Conservation (phyloP, 92 coral and sea anemone genomes). For the Parazoanthus darwini region DNA sequence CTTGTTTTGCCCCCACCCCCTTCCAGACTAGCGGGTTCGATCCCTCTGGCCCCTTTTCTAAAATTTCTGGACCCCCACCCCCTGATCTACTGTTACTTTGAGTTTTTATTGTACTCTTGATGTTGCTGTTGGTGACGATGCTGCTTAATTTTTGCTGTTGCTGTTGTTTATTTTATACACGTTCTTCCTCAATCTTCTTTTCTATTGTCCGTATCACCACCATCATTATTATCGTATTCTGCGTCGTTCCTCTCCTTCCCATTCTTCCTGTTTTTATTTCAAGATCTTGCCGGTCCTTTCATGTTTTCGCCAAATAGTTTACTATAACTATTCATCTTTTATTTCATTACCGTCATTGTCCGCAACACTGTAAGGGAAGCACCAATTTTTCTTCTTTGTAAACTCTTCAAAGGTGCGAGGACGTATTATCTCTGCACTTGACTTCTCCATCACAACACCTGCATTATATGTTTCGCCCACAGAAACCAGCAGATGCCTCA, state of each 20-base stretch:
- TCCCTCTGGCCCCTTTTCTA: too few relatives aligned
- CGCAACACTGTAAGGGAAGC: too few relatives aligned
- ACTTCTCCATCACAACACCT: not conserved
- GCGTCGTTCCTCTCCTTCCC: not conserved
- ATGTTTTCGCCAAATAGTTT: not conserved
- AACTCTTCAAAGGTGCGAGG: not conserved
- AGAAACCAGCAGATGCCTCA: not conserved
- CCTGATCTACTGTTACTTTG: too few relatives aligned
- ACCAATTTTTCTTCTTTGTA: not conserved
- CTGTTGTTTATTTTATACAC: too few relatives aligned
- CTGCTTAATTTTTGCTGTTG: too few relatives aligned
- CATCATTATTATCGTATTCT: not conserved
- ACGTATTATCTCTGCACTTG: too few relatives aligned
- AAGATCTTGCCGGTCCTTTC: not conserved
- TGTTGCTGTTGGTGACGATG: not conserved
- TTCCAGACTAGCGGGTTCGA: too few relatives aligned
- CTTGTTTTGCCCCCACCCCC: too few relatives aligned
- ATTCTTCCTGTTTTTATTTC: not conserved
- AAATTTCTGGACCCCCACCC: too few relatives aligned
- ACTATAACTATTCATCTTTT: not conserved
- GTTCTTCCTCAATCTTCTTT: not conserved
- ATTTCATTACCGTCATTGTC: not conserved
- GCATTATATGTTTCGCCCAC: not conserved
- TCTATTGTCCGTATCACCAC: too few relatives aligned
- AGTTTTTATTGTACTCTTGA: too few relatives aligned